Base-by-base conservation (phyloP, 2,888 invertebrate genomes). In the Hyles lineata region DNA sequence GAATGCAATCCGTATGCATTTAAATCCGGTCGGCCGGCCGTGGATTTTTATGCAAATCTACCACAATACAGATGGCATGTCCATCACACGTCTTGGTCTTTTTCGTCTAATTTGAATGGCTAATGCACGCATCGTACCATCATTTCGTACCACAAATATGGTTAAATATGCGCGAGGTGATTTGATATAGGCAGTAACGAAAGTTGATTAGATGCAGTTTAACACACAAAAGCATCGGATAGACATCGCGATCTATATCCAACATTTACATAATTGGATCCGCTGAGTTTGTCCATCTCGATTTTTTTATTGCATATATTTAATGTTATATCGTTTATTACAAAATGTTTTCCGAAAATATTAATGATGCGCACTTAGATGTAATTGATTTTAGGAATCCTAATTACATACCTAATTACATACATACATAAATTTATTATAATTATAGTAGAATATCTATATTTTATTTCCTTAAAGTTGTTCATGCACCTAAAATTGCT, bases 61-160 rank as follows among this genome's bases (percentile, higher is more conserved):
- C 83, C 83, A 85, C 89, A 86, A 89, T 86, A 82, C 85, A 89
- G 92, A 92, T 89, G 90, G 89, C 87, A 91, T 91, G 93, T 93
- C 93, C 92, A 92, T 93, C 93, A 93, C 86, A 85, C 86, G 79
- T 79, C 79, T 80, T 83, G 83, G 84, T 85, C 88, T 88, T 89
- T 91, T 90, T 90, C 87, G 80, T 90, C 87, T 91, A 90, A 91
- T 93, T 93, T 93, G 90, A 93, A 92, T 94, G 86, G 86, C 88
- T 93, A 89, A 91, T 91, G 83, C 79, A 58, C 50, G n/a, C 50
- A 67, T 55, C 71, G 74, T 76, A 76, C 78, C 78, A 79, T 86
- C 82, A 83, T 86, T 83, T 84, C 81, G 84, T 81, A 80, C 82
- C 83, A 86, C 84, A 83, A 84, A 84, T 86, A 86, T 85, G 83